phyloP scores from a whole-genome alignment of 2,888 invertebrate genomes.

The Cryptosula pallasiana region DNA sequence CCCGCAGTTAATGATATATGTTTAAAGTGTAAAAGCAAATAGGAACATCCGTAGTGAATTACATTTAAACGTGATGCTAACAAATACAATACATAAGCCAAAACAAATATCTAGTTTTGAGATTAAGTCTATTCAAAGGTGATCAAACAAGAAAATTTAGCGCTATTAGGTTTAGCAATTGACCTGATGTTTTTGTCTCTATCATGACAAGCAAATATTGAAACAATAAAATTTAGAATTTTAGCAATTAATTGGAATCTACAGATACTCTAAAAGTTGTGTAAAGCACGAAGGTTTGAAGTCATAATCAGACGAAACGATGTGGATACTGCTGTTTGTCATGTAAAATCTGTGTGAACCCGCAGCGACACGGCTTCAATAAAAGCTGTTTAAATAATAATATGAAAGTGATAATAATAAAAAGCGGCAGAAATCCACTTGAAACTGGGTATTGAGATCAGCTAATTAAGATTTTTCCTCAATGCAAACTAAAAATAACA shows the following conservation, averaged over 20 bases:
- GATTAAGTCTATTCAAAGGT: slow-evolving; percentile 8
- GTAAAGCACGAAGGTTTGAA: not conserved
- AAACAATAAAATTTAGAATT: slow-evolving; percentile 18
- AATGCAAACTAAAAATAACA: no score
- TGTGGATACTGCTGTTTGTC: no score
- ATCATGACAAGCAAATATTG: slow-evolving; percentile 21
- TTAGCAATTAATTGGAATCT: slow-evolving; percentile 9
- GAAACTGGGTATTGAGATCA: no score
- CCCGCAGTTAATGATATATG: not conserved
- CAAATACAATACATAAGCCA: not conserved
- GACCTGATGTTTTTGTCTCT: not conserved
- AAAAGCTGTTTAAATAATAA: no score
- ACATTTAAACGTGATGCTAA: not conserved
- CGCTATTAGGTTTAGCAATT: not conserved
- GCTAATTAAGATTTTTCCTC: no score
- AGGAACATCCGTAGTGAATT: no score
- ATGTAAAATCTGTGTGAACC: no score
- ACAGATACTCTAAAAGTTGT: not conserved
- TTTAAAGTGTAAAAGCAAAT: slow-evolving; percentile 16
- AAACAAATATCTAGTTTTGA: slow-evolving; percentile 18
- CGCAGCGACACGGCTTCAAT: no score
- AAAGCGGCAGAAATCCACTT: no score
- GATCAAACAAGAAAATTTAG: slow-evolving; percentile 2
- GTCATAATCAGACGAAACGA: not conserved
- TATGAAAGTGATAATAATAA: no score